Percentiles rank a stretch among this genome's conserved stretches.
Conservation (phyloP, 1,140 invertebrate species). For the Teleogryllus occipitalis region DNA sequence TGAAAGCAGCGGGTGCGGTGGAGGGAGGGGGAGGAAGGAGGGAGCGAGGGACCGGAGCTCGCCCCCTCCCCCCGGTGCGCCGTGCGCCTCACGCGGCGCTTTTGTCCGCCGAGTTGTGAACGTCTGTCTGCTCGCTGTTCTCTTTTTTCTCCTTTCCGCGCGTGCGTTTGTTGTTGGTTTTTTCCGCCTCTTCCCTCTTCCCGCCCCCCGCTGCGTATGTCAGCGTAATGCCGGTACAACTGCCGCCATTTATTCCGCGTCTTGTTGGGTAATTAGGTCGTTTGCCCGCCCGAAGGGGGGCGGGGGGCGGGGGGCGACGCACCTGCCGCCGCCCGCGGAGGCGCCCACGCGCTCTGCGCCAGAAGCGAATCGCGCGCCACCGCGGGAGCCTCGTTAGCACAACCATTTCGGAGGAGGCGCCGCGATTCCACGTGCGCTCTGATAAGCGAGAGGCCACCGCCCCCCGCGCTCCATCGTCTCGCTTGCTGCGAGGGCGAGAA, state of each 20-base stretch:
- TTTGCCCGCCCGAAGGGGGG: not conserved
- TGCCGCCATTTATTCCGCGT: not conserved
- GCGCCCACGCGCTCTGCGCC: too few species aligned
- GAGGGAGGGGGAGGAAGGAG: too few species aligned
- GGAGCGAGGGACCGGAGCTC: too few species aligned
- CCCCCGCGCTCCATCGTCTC: too few species aligned
- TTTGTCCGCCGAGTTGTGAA: not conserved
- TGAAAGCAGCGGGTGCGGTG: too few species aligned
- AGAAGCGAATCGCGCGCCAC: too few species aligned
- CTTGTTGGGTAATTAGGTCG: slow-evolving; percentile 1
- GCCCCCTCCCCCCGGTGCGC: too few species aligned
- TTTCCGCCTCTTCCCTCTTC: not conserved
- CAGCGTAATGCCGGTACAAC: not conserved
- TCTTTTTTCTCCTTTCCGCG: not conserved
- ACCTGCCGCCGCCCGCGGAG: not conserved
- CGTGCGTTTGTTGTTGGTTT: not conserved
- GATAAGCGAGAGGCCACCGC: too few species aligned
- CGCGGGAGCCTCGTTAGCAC: too few species aligned
- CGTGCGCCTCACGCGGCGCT: not conserved
- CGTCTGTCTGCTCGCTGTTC: not conserved
- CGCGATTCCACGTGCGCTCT: too few species aligned
- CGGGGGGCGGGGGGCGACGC: not conserved
- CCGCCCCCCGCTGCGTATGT: not conserved
- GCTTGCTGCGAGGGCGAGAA: too few species aligned
- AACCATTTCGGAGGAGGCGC: too few species aligned